A percentile compares a stretch with the other conserved stretches of the same genome.
phyloP scores from a whole-genome alignment of 2,113 vertebrate species.

The Halcyon senegalensis region DNA sequence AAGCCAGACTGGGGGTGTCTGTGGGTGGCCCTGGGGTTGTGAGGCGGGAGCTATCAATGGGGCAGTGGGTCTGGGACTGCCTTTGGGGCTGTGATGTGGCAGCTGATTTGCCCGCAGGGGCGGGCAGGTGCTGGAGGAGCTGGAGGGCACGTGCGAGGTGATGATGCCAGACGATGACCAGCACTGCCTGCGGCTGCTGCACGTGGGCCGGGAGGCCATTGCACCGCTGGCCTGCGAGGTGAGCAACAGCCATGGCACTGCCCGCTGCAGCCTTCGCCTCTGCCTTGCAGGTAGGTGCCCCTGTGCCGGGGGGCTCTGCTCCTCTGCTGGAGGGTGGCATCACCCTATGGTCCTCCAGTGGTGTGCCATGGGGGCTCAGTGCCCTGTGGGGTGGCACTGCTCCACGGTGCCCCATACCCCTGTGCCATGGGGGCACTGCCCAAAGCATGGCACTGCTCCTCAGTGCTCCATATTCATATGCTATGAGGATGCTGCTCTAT shows the following conservation, averaged over 20 bases:
- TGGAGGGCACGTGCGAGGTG: constrained; percentile 82
- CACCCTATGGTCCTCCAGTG: not conserved
- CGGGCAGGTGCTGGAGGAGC: constrained; percentile 77
- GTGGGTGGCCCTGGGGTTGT: not conserved
- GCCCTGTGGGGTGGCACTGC: not conserved
- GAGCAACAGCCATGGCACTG: constrained; percentile 85
- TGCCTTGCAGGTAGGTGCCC: constrained; percentile 84
- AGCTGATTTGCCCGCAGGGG: constrained; percentile 70
- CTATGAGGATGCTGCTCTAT: not conserved
- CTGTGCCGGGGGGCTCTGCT: fast-evolving
- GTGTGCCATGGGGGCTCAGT: not conserved
- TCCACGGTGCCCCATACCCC: not conserved
- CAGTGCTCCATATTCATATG: not conserved
- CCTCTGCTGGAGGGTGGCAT: not conserved
- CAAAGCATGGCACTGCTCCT: not conserved
- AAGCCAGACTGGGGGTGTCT: not conserved
- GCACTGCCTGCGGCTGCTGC: constrained; percentile 85
- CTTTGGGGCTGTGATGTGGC: not conserved
- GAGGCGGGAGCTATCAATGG: not conserved
- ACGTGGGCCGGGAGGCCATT: constrained; percentile 77
- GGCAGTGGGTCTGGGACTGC: not conserved
- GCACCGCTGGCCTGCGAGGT: constrained; percentile 87
- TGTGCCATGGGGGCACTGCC: not conserved
- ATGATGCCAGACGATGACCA: constrained; percentile 91
- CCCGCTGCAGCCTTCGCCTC: constrained; percentile 84